phyloP scores from a whole-genome alignment of 2,113 vertebrate genomes.

The Actinemys pallida region DNA sequence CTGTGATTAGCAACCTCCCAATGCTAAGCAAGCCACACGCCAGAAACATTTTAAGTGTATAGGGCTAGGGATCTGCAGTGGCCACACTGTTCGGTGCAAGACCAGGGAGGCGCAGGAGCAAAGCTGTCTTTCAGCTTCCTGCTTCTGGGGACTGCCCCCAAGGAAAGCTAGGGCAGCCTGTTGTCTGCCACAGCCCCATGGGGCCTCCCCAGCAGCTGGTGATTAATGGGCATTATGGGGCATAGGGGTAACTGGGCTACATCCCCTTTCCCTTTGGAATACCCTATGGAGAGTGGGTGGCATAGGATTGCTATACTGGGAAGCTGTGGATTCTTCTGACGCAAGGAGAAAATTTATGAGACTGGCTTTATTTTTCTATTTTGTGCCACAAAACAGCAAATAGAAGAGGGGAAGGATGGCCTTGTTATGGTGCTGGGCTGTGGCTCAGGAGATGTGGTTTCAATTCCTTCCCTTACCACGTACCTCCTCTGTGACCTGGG shows the following conservation, averaged over 20 bases:
- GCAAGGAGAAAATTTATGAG: neutral
- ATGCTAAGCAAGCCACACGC: neutral
- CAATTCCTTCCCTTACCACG: neutral
- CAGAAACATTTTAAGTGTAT: neutral
- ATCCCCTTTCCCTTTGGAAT: neutral
- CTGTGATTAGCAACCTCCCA: neutral
- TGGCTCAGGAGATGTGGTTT: neutral
- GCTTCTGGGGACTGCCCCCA: neutral
- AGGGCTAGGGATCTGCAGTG: neutral
- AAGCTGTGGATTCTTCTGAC: neutral
- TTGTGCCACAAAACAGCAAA: neutral
- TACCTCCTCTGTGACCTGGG: neutral
- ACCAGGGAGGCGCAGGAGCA: neutral
- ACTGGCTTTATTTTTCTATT: neutral
- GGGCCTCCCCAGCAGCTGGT: neutral
- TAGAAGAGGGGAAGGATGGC: neutral
- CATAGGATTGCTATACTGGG: too few relatives aligned
- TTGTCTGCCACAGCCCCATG: neutral
- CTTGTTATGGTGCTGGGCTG: neutral
- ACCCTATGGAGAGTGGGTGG: too few relatives aligned
- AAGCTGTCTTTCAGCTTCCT: neutral
- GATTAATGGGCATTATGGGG: neutral
- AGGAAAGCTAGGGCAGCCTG: neutral
- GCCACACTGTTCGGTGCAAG: neutral
- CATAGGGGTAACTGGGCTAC: neutral